Base-by-base conservation (phyloP, 2,888 invertebrate species). In the Gymnocheta viridis region DNA sequence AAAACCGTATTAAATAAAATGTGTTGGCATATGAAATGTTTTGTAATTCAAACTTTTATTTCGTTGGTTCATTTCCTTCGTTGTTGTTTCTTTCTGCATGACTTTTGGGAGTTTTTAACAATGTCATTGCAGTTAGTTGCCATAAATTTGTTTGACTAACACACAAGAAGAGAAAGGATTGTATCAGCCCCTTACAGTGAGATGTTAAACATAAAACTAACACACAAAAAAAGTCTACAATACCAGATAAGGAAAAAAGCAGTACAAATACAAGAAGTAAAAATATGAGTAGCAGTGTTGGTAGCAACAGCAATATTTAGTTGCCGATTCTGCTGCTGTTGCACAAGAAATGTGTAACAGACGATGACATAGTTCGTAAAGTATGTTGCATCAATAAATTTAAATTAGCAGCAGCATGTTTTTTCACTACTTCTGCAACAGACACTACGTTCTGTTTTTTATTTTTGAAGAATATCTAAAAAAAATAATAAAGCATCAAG, bases 351-450 rank as follows among this genome's bases (percentile, higher is more conserved):
- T 67, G 73, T 80, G 74, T 74, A 74, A 19, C 81, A 73, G 66
- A 69, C 79, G 70, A 76, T 83, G 79, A 72, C 80, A 83, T 51
- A 80, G 70, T 80, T 80, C 56, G 76, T 66, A 83, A 83, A 80
- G 83, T 72, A 77, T 81, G 83, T 84, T 76, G 72, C 83, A 81
- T 84, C 83, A 84, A 84, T 84, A 84, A 84, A 84, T 84, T 84
- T 81, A 81, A 84, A 84, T 84, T 84, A 84, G 83, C 76, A 83
- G 76, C 66, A 84, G 83, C 60, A 81, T 67, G 67, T 62, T 60
- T 54, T 69, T 74, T 60, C 51, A 22, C 29, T 64, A 60, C 24
- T 69, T 79, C 74, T 79, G 79, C 41, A 79, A 79, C 74, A 79
- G 79, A 82, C 82, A 82, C 29, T 62, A 22, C 44, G 32, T 67